A percentile compares a stretch with the other conserved stretches of the same genome.
phyloP scores from a whole-genome alignment of 1,140 invertebrate genomes.

The Drosophila funebris region DNA sequence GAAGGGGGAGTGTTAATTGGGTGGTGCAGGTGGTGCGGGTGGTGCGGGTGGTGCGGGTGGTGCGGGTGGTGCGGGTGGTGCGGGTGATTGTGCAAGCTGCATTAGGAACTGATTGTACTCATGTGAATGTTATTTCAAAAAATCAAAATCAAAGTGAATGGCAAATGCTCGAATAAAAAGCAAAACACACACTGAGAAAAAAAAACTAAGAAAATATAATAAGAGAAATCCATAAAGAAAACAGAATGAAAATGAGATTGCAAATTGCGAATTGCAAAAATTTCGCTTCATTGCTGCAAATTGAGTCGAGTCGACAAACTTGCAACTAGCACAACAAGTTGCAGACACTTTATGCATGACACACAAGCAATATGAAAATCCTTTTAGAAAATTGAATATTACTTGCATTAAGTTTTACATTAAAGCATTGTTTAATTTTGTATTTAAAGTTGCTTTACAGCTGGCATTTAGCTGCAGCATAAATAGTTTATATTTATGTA shows the following conservation, averaged over 20 bases:
- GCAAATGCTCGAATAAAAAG: not conserved
- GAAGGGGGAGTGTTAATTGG: slow-evolving; percentile 24
- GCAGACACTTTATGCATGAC: not conserved
- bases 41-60: not conserved
- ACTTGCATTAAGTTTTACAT: too few relatives aligned
- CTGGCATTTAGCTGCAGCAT: not conserved
- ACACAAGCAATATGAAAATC: too few relatives aligned
- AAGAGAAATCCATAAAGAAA: slow-evolving; percentile 1
- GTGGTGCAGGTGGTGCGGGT: slow-evolving; percentile 13
- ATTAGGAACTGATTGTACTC: not conserved
- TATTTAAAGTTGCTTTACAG: not conserved
- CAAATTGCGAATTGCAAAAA: slow-evolving; percentile 5
- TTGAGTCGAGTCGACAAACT: slow-evolving; percentile 24
- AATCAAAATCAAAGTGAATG: slow-evolving; percentile 7
- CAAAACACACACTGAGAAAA: not conserved
- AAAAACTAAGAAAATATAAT: not conserved
- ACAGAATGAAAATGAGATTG: not conserved
- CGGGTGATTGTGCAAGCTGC: not conserved
- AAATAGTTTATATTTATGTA: not conserved
- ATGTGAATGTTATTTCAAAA: not conserved
- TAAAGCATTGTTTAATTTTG: not conserved
- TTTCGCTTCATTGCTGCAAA: slow-evolving; percentile 29
- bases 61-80: not conserved
- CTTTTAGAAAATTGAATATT: too few relatives aligned
- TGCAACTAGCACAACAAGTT: not conserved